Conservation (phyloP, 2,797 vertebrate genomes). For the Cirrhinus molitorella region DNA sequence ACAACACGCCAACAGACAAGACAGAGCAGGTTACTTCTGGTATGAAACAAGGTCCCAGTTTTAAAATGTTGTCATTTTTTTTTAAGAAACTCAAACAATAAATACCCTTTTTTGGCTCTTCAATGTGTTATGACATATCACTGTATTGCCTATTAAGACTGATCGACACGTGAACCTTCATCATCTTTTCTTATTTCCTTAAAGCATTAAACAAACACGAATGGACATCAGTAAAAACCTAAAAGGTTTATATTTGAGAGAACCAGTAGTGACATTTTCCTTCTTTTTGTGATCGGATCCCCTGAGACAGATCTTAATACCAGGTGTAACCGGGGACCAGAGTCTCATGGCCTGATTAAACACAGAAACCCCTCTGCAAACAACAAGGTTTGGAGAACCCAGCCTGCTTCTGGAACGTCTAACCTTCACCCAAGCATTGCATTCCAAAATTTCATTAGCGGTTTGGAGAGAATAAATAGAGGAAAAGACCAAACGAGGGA, state of each 20-base stretch:
- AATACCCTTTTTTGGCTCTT: too few species aligned
- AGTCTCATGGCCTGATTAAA: constrained; percentile 31
- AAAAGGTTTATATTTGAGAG: neutral
- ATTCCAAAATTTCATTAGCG: constrained; percentile 78
- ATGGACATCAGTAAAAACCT: neutral
- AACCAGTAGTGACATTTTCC: neutral
- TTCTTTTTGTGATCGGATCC: neutral
- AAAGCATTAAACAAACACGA: too few species aligned
- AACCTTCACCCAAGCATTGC: constrained; percentile 59
- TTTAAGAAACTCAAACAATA: too few species aligned
- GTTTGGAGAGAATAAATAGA: constrained; percentile 67
- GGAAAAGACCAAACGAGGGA: constrained; percentile 49
- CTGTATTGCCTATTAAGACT: too few species aligned
- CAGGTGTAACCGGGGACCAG: constrained; percentile 3
- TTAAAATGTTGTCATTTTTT: too few species aligned
- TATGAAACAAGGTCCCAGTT: too few species aligned
- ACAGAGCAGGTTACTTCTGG: too few species aligned
- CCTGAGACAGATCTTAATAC: neutral
- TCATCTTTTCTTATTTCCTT: too few species aligned
- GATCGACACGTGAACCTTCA: too few species aligned
- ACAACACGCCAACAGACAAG: too few species aligned
- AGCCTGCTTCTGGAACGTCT: constrained; percentile 57
- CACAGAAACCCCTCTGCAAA: constrained; percentile 14
- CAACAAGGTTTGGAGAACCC: constrained; percentile 29
- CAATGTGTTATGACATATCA: too few species aligned